These are phyloP conservation scores for Onychostoma macrolepis DNA, from an alignment of 2,113 vertebrate genomes.

Conservation along the genomic window DNA sequence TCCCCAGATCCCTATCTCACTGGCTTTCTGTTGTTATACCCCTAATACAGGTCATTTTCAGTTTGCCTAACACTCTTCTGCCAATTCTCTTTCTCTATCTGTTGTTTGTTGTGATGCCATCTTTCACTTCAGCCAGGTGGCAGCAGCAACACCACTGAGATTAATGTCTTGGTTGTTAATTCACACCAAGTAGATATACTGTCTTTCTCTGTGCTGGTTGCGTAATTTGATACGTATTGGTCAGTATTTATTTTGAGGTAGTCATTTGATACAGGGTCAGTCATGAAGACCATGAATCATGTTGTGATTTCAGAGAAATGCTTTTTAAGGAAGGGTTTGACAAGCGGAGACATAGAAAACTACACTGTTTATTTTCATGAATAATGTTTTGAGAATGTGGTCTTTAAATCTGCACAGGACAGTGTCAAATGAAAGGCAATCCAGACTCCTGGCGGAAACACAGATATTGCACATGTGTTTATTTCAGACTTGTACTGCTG, in stretches of 20 bases:
- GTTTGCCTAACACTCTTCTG: conserved; percentile 9
- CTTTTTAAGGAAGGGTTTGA: not conserved
- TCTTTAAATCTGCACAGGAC: not conserved
- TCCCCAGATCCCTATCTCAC: conserved; percentile 11
- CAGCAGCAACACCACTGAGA: conserved; percentile 37
- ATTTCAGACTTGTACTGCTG: not conserved
- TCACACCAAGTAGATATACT: not conserved
- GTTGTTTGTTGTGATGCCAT: not conserved
- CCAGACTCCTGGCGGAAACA: not conserved
- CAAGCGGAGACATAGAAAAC: not conserved
- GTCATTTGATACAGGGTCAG: not conserved
- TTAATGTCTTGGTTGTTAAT: not conserved
- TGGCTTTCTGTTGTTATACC: not conserved
- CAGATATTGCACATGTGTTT: not conserved
- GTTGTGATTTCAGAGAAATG: not conserved
- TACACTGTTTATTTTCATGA: conserved; percentile 12
- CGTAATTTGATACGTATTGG: not conserved
- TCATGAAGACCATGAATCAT: not conserved
- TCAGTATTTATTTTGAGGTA: not conserved
- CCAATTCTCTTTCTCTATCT: not conserved
- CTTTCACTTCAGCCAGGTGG: conserved; percentile 40
- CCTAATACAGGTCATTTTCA: conserved; percentile 4
- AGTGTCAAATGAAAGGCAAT: not conserved
- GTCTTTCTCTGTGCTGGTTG: not conserved
- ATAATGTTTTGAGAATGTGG: not conserved